These are phyloP conservation scores for Pseudachorutes palmiensis DNA, from an alignment of 1,140 invertebrate species.

Conservation along the genomic window DNA sequence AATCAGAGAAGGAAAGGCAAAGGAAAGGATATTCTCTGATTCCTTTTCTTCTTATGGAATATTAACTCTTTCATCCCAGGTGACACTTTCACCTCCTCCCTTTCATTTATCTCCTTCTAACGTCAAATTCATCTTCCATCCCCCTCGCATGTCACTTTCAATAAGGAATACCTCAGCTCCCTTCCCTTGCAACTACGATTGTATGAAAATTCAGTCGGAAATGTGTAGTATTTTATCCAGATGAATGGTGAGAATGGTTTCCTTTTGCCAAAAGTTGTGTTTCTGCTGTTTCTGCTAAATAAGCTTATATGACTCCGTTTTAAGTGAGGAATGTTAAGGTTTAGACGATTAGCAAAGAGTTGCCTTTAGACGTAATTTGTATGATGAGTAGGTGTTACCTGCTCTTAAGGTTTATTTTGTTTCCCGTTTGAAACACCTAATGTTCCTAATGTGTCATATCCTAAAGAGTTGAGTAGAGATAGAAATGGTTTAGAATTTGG, in stretches of 20 bases:
- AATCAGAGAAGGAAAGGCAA: constrained; percentile 29
- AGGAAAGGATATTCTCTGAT: too few relatives aligned
- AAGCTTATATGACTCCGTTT: too few relatives aligned
- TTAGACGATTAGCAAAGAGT: too few relatives aligned
- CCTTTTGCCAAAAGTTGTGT: too few relatives aligned
- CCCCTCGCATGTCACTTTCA: constrained; percentile 13
- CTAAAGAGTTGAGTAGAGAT: background rate
- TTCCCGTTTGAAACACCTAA: background rate
- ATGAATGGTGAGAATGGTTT: too few relatives aligned
- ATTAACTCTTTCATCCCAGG: constrained; percentile 33
- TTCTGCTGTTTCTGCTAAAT: too few relatives aligned
- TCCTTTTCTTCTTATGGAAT: constrained; percentile 14
- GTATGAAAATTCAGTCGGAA: too few relatives aligned
- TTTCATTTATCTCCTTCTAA: constrained; percentile 31
- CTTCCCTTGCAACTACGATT: too few relatives aligned
- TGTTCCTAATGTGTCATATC: background rate
- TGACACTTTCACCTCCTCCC: constrained; percentile 29
- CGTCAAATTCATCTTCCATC: constrained; percentile 16
- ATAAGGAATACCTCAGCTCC: background rate
- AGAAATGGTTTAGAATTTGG: background rate
- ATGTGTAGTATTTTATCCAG: too few relatives aligned
- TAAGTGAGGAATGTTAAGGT: too few relatives aligned
- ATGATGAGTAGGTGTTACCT: background rate
- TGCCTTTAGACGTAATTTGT: background rate
- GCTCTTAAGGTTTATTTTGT: background rate